phyloP scores from a whole-genome alignment of 2,797 vertebrate species.

The Petrocephalus schoutedeni region DNA sequence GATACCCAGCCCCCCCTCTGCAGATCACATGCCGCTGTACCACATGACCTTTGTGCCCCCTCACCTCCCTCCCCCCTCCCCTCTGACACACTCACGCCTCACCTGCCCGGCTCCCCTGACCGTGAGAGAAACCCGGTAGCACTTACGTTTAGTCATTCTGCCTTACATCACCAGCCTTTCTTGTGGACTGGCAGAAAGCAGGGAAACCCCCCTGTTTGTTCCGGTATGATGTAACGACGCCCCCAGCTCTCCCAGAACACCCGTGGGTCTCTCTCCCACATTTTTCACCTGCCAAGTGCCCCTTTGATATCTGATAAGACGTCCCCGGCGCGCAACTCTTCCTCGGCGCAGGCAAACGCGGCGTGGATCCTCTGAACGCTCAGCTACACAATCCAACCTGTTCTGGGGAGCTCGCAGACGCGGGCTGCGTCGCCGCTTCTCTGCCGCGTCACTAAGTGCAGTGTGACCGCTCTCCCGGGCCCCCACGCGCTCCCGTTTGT shows the following conservation, averaged over 20 bases:
- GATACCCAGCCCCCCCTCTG: neutral
- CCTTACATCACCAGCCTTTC: conserved; percentile 40
- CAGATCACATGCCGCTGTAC: neutral
- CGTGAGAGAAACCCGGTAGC: neutral
- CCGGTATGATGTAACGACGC: conserved; percentile 8
- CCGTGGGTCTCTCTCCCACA: neutral
- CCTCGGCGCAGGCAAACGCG: neutral
- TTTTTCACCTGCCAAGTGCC: conserved; percentile 4
- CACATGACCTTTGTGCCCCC: neutral
- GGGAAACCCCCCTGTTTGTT: conserved; percentile 12
- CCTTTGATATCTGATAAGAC: conserved; percentile 24
- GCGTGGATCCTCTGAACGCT: neutral
- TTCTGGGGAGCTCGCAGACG: conserved; percentile 1
- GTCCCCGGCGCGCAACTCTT: conserved; percentile 8
- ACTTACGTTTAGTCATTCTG: conserved; percentile 53
- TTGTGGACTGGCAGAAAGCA: conserved; percentile 16
- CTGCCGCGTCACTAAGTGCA: neutral
- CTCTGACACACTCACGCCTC: neutral
- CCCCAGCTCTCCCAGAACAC: neutral
- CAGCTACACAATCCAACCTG: conserved; percentile 4
- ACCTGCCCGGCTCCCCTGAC: neutral
- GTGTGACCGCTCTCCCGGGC: neutral
- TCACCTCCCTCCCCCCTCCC: neutral
- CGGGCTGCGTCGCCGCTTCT: neutral
- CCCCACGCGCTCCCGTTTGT: neutral